Evolutionary conservation across 2,888 invertebrate species (phyloP), one percentile per base, ranked within the genome.

Genomic region (Cephus rjabovi): DNA sequence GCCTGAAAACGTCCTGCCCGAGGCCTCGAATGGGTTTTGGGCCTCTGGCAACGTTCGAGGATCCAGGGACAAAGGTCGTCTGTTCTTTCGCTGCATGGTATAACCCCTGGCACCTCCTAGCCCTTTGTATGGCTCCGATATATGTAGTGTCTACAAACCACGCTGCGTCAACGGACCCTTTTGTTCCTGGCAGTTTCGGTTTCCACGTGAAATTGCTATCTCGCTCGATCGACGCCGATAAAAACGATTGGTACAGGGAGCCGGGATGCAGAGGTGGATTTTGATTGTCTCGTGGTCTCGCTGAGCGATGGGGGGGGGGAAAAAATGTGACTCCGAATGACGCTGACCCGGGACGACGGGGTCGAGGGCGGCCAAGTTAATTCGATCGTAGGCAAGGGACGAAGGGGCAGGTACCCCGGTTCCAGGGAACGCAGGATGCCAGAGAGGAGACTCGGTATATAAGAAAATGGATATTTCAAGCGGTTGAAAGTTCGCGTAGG

Each of bases 41-140:
- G 56, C 56, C 56, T 56, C 23, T 23, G 56, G 56, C 23, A 56
- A 23, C 56, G 56, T 56, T 56, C 56, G 56, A 56, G 23, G 56
- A 56, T 56, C 56, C 56, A 83, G 82, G 84, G 86, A 89, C 88
- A 88, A 89, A 89, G 87, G 86, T 83, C 86, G 86, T 81, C 85
- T 84, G 85, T 86, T 86, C 83, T 83, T 86, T 83, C 85, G 85
- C 87, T 81, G 82, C 87, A 84, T 86, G 88, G 85, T 84, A 85
- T 56, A 56, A 56, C 56, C 56, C 56, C 56, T 56, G 56, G 56
- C 56, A 23, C 23, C 56, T 56, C 56, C 56, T 56, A 6, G 56
- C 56, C 56, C 56, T 56, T 56, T 56, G 6, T 56, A 56, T 56
- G 9, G 56, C 4, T 56, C 23, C 56, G 23, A 56, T 56, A 56